Evolutionary conservation across 1,140 invertebrate species (phyloP).

Genomic region (Micrasema minimum): DNA sequence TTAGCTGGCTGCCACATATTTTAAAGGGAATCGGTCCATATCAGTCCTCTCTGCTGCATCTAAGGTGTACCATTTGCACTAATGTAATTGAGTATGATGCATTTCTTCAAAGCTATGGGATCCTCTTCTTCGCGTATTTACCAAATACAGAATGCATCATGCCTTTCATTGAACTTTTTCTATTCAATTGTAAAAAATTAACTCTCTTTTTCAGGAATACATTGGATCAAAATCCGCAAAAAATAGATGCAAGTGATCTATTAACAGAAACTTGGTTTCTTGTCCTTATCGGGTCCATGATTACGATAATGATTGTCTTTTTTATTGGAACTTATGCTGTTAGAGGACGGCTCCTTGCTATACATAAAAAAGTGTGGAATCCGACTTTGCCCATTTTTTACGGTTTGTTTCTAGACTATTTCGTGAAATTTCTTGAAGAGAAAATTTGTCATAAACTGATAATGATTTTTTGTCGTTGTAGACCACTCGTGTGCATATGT

Average conservation of each 20-base stretch:
- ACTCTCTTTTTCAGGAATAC: slow-evolving; percentile 33
- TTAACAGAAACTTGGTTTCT: slow-evolving; percentile 82
- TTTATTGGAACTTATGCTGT: slow-evolving; percentile 76
- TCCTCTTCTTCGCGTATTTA: slow-evolving; percentile 39
- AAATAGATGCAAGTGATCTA: slow-evolving; percentile 68
- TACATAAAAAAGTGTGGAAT: slow-evolving; percentile 58
- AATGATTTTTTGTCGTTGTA: too few species aligned
- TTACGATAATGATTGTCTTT: slow-evolving; percentile 78
- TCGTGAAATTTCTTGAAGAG: too few species aligned
- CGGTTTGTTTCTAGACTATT: neutral
- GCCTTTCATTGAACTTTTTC: neutral
- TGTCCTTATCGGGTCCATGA: slow-evolving; percentile 76
- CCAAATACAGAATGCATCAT: neutral
- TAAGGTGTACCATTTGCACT: slow-evolving; percentile 32
- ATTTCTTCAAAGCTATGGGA: slow-evolving; percentile 39
- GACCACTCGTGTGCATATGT: too few species aligned
- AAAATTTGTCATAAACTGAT: too few species aligned
- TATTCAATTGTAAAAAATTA: neutral
- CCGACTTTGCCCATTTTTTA: slow-evolving; percentile 64
- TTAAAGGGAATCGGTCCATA: slow-evolving; percentile 79
- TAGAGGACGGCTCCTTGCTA: slow-evolving; percentile 70
- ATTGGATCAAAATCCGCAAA: slow-evolving; percentile 53
- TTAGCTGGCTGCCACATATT: slow-evolving; percentile 75
- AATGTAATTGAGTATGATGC: slow-evolving; percentile 34
- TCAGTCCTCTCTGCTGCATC: slow-evolving; percentile 70